Conservation (phyloP, 2,113 vertebrate genomes). For the Nycticebus coucang region DNA sequence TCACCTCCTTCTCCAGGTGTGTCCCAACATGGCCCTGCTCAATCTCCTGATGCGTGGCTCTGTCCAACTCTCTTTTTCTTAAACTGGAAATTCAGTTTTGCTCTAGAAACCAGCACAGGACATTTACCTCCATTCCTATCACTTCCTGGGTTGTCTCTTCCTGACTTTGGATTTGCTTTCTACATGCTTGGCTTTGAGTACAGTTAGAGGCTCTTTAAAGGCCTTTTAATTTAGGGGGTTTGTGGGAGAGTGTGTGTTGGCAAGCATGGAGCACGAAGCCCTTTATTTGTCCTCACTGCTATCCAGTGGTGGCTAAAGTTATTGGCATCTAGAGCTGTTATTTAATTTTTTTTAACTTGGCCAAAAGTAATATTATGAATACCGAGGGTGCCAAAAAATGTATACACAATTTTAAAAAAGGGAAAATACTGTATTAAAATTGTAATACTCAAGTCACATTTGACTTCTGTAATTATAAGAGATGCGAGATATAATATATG, state of each 20-base stretch:
- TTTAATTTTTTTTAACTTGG: neutral
- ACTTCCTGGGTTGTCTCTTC: neutral
- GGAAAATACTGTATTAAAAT: no score
- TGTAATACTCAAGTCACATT: no score
- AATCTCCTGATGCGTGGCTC: neutral
- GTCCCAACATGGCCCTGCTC: neutral
- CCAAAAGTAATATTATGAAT: neutral
- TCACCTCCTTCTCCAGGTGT: neutral
- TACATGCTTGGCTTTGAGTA: neutral
- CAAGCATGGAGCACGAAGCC: neutral
- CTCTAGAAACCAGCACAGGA: neutral
- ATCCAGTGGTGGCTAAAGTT: neutral
- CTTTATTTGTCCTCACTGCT: neutral
- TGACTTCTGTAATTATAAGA: no score
- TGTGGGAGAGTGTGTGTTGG: neutral
- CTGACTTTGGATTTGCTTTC: neutral
- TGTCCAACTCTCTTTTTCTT: neutral
- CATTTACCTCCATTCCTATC: accelerated
- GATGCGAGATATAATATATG: no score
- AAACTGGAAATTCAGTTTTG: neutral
- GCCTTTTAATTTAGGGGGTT: neutral
- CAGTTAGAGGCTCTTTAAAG: neutral
- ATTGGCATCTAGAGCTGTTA: neutral
- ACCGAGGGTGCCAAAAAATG: no score
- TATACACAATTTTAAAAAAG: no score